A percentile compares a stretch with the other conserved stretches of the same genome.
Evolutionary conservation across 1,140 invertebrate species (phyloP).

Genomic region (Lepidurus packardi): DNA sequence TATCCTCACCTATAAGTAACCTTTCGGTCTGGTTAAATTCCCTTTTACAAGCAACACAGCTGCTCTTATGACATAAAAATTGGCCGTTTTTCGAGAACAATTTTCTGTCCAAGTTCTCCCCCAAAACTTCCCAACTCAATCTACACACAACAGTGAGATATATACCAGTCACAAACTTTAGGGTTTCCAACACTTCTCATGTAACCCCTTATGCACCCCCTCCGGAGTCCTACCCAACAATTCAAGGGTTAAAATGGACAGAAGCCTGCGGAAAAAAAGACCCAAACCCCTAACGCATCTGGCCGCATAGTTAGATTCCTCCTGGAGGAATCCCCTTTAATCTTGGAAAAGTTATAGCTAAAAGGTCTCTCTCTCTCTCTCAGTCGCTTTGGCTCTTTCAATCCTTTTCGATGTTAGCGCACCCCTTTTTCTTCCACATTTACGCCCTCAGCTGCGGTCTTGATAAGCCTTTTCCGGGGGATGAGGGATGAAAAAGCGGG

Average conservation of each 20-base stretch:
- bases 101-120: neutral
- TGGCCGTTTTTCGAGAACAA: neutral
- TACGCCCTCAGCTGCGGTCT: slow-evolving; percentile 16
- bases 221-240: slow-evolving; percentile 2
- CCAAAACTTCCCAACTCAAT: neutral
- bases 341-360: neutral
- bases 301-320: slow-evolving; percentile 11
- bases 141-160: neutral
- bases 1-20: neutral
- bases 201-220: slow-evolving; percentile 17
- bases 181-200: neutral
- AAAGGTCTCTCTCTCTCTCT: neutral
- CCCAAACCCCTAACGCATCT: slow-evolving; percentile 11
- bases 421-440: slow-evolving; percentile 5
- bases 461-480: neutral
- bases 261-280: neutral
- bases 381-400: neutral
- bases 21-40: neutral
- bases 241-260: neutral
- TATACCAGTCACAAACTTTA: neutral
- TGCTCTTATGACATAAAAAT: slow-evolving; percentile 1
- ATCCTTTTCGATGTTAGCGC: neutral
- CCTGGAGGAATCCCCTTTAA: neutral
- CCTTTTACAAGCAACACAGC: neutral
- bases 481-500: neutral